These are phyloP conservation scores for Ricordea florida DNA, from an alignment of 92 coral and sea anemone genomes.

Conservation along the genomic window DNA sequence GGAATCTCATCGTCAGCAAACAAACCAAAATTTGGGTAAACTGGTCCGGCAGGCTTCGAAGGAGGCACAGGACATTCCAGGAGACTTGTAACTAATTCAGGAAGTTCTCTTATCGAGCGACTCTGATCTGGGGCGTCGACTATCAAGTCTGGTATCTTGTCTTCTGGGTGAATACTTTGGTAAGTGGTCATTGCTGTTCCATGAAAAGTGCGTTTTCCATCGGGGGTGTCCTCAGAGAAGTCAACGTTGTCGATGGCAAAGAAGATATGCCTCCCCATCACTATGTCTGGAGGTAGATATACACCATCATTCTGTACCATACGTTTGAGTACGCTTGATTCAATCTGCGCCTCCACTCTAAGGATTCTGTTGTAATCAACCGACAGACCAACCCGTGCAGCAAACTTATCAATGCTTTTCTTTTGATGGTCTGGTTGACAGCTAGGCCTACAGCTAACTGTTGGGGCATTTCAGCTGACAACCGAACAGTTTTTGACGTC, in stretches of 20 bases:
- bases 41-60: slow-evolving; percentile 29
- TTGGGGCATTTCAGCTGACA: slow-evolving; percentile 70
- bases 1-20: slow-evolving; percentile 25
- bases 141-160: slow-evolving; percentile 20
- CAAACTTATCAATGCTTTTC: slow-evolving; percentile 60
- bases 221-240: slow-evolving; percentile 68
- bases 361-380: slow-evolving; percentile 70
- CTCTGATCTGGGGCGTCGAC: slow-evolving; percentile 25
- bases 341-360: slow-evolving; percentile 73
- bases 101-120: slow-evolving; percentile 58
- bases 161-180: slow-evolving; percentile 36
- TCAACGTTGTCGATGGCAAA: slow-evolving; percentile 74
- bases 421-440: slow-evolving; percentile 67
- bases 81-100: slow-evolving; percentile 45
- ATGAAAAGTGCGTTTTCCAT: slow-evolving; percentile 62
- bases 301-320: slow-evolving; percentile 55
- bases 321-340: slow-evolving; percentile 51
- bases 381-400: slow-evolving; percentile 71
- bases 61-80: slow-evolving; percentile 59
- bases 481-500: slow-evolving; percentile 33
- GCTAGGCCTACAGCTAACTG: slow-evolving; percentile 75
- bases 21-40: slow-evolving; percentile 2
- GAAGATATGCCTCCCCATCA: slow-evolving; percentile 60
- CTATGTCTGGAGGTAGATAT: slow-evolving; percentile 69
- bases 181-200: slow-evolving; percentile 76